Conservation (phyloP, 2,888 invertebrate genomes). For the Philereme vetulata region DNA sequence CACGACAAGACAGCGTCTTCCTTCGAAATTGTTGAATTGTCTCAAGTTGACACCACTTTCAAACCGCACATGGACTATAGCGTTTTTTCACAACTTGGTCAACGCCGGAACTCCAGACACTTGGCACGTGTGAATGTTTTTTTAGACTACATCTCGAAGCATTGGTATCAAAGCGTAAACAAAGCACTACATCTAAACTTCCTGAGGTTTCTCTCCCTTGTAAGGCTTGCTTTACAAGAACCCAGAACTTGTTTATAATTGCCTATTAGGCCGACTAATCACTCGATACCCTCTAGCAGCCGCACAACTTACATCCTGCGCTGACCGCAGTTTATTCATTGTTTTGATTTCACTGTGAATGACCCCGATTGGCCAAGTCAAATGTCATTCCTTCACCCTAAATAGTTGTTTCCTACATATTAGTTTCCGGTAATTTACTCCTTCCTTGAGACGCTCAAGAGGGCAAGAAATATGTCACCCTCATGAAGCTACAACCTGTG, state of each 20-base stretch:
- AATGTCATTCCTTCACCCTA: slow-evolving; percentile 78
- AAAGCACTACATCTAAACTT: slow-evolving; percentile 23
- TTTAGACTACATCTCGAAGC: slow-evolving; percentile 15
- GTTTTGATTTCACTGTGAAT: slow-evolving; percentile 72
- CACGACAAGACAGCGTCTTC: too few relatives aligned
- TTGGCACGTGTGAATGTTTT: slow-evolving; percentile 24
- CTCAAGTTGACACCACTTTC: too few relatives aligned
- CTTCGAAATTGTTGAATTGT: too few relatives aligned
- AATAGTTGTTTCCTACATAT: slow-evolving; percentile 69
- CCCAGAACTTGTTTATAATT: slow-evolving; percentile 34
- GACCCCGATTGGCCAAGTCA: slow-evolving; percentile 77
- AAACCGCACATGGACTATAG: too few relatives aligned
- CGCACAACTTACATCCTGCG: slow-evolving; percentile 68
- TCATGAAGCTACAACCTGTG: slow-evolving; percentile 70
- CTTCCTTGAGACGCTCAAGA: slow-evolving; percentile 69
- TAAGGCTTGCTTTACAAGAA: slow-evolving; percentile 38
- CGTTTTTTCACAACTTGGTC: not conserved
- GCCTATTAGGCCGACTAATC: slow-evolving; percentile 40
- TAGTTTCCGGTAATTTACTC: slow-evolving; percentile 78
- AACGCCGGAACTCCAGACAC: slow-evolving; percentile 21
- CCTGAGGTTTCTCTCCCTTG: slow-evolving; percentile 34
- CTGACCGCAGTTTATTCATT: slow-evolving; percentile 66
- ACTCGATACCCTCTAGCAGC: slow-evolving; percentile 40
- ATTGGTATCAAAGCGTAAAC: slow-evolving; percentile 15
- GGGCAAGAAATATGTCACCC: slow-evolving; percentile 69